Conservation (phyloP, 2,113 vertebrate species). For the Barbus barbus region DNA sequence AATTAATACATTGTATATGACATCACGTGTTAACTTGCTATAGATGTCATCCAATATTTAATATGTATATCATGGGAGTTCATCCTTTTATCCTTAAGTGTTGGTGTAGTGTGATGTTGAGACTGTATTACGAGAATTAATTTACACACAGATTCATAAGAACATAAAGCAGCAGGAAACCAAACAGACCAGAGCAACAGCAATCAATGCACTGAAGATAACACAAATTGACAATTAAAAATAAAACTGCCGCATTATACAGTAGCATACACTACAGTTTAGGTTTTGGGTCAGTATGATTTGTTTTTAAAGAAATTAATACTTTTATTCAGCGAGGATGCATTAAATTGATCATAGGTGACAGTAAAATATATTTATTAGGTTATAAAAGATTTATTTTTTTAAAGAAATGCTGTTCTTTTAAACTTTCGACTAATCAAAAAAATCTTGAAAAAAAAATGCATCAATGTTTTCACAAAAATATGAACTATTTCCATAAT, state of each 20-base stretch:
- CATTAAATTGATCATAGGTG: neutral
- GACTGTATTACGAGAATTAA: neutral
- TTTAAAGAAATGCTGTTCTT: neutral
- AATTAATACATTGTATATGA: neutral
- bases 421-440: neutral
- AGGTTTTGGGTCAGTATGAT: neutral
- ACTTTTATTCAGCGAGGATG: neutral
- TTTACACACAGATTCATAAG: constrained; percentile 58
- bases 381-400: neutral
- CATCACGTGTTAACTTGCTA: neutral
- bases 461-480: neutral
- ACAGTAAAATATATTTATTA: neutral
- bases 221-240: constrained; percentile 51
- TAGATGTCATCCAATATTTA: neutral
- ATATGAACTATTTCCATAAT: neutral
- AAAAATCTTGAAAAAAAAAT: neutral
- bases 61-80: neutral
- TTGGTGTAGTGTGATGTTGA: too few relatives aligned
- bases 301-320: neutral
- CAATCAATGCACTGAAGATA: constrained; percentile 64
- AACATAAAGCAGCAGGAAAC: constrained; percentile 55
- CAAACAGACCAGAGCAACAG: constrained; percentile 54
- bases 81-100: neutral
- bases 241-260: constrained; percentile 31
- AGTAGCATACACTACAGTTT: neutral